These are phyloP conservation scores for Callosobruchus maculatus DNA, from an alignment of 2,888 invertebrate species.

Conservation along the genomic window DNA sequence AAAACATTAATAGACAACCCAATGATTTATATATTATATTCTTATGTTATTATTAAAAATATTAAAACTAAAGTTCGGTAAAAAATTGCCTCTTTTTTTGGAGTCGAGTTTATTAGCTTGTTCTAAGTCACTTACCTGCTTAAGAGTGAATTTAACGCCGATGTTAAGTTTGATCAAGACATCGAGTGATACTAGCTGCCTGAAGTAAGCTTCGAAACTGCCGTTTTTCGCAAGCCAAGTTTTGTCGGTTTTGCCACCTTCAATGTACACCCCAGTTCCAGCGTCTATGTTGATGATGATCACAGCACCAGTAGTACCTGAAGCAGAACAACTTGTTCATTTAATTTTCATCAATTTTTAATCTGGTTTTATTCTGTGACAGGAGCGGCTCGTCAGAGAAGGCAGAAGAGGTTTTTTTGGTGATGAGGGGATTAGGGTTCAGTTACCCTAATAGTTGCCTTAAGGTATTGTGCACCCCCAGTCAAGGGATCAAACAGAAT, in stretches of 20 bases:
- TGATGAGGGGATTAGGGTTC: too few species aligned
- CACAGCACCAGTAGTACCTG: constrained; percentile 12
- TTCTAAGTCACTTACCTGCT: not conserved
- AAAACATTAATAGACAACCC: too few species aligned
- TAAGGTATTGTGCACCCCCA: too few species aligned
- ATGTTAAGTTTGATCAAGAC: constrained; percentile 13
- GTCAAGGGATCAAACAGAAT: too few species aligned
- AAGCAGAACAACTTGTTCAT: not conserved
- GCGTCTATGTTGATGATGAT: constrained; percentile 17
- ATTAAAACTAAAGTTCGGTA: too few species aligned
- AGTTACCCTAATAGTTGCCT: too few species aligned
- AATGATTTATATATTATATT: too few species aligned
- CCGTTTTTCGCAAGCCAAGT: constrained; percentile 14
- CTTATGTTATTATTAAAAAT: too few species aligned
- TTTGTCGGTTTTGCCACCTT: constrained; percentile 8
- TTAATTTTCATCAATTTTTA: not conserved
- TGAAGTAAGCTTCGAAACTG: constrained; percentile 19
- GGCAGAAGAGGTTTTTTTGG: too few species aligned
- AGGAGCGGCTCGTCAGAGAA: not conserved
- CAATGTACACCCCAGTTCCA: constrained; percentile 18
- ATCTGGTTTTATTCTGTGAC: too few species aligned
- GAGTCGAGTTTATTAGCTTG: too few species aligned
- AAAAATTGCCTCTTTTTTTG: too few species aligned
- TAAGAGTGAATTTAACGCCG: constrained; percentile 14
- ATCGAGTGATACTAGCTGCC: constrained; percentile 11